These are phyloP conservation scores for Nymphalis io DNA, from an alignment of 1,140 invertebrate species.

Conservation along the genomic window DNA sequence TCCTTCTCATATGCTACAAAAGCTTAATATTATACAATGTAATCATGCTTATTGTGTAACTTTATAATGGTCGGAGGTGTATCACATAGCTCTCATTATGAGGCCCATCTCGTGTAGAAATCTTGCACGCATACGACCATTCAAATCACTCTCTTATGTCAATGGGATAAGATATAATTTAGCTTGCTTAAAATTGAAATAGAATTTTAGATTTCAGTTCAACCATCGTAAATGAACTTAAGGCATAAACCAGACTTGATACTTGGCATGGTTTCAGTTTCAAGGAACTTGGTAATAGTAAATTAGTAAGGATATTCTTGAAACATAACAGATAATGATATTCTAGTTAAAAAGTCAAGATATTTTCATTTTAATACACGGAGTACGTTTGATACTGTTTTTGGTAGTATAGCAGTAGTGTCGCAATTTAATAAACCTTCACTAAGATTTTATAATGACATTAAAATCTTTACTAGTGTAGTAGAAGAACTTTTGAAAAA, in stretches of 20 bases:
- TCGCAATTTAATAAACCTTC: too few species aligned
- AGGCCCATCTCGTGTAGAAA: constrained; percentile 8
- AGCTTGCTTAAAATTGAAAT: neutral
- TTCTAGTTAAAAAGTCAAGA: neutral
- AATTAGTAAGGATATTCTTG: neutral
- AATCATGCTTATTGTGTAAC: constrained; percentile 18
- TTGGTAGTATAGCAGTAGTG: too few species aligned
- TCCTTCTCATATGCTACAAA: neutral
- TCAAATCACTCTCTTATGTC: neutral
- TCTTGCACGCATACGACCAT: neutral
- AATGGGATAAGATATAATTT: constrained; percentile 1
- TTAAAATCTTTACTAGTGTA: too few species aligned
- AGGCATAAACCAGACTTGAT: constrained; percentile 10
- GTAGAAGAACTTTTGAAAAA: too few species aligned
- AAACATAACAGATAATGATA: neutral
- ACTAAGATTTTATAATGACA: too few species aligned
- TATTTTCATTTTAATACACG: too few species aligned
- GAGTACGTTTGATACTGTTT: too few species aligned
- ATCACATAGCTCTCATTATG: constrained; percentile 9
- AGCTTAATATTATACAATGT: constrained; percentile 17
- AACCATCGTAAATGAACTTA: constrained; percentile 18
- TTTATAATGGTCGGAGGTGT: constrained; percentile 16
- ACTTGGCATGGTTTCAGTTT: constrained; percentile 7
- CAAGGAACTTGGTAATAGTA: neutral
- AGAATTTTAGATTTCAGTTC: constrained; percentile 10